These are phyloP conservation scores for Tyrannus savana DNA, from an alignment of 2,113 vertebrate genomes.

Conservation along the genomic window DNA sequence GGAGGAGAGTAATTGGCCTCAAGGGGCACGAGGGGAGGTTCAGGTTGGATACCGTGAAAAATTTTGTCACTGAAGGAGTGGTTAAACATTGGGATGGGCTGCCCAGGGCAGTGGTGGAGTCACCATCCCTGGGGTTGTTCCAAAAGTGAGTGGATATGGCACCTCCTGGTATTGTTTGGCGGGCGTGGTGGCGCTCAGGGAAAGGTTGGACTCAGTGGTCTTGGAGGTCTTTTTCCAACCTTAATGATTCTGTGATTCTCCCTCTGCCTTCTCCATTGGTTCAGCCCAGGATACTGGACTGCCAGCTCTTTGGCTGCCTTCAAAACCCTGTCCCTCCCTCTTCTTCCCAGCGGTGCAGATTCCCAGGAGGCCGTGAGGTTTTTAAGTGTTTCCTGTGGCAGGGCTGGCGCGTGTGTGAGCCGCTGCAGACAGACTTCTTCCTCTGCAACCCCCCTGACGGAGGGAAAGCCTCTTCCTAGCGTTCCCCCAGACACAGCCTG, in stretches of 20 bases:
- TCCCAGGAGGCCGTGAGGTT: neutral
- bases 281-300: rapidly evolving
- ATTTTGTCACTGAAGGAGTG: neutral
- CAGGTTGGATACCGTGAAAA: neutral
- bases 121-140: neutral
- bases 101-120: neutral
- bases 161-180: neutral
- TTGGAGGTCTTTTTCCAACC: neutral
- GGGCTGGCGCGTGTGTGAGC: rapidly evolving
- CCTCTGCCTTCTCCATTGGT: neutral
- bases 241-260: neutral
- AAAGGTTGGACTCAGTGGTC: neutral
- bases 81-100: neutral
- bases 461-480: neutral
- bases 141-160: rapidly evolving
- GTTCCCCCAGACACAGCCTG: neutral
- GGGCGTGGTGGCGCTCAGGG: neutral
- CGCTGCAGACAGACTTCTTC: neutral
- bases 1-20: neutral
- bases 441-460: neutral
- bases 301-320: neutral
- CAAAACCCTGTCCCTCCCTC: neutral
- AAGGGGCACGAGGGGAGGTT: rapidly evolving
- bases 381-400: rapidly evolving
- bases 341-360: neutral